Evolutionary conservation across 2,113 vertebrate genomes (phyloP).

Genomic region (Salvelinus namaycush): DNA sequence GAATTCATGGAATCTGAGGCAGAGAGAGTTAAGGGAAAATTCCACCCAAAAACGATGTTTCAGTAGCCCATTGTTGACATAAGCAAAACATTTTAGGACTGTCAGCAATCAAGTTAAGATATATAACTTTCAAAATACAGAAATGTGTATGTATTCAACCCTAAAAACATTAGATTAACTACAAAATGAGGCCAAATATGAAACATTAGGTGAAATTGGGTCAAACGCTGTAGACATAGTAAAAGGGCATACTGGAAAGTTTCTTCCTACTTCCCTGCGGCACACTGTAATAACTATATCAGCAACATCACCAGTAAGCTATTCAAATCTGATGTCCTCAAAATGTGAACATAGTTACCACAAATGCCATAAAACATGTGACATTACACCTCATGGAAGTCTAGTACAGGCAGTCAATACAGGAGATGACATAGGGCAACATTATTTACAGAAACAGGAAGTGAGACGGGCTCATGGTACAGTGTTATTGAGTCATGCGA

Average conservation of each 20-base stretch:
- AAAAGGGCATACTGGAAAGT: too few relatives aligned
- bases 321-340: background rate
- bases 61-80: too few relatives aligned
- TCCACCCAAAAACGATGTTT: too few relatives aligned
- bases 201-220: too few relatives aligned
- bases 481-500: background rate
- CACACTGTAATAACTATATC: background rate
- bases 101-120: too few relatives aligned
- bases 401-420: too few relatives aligned
- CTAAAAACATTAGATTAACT: rapidly evolving
- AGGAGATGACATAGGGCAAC: background rate
- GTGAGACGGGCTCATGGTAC: background rate
- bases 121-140: too few relatives aligned
- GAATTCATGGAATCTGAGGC: conserved; percentile 92
- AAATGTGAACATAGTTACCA: too few relatives aligned
- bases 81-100: too few relatives aligned
- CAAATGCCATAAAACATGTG: background rate
- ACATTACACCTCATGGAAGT: background rate
- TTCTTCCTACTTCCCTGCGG: background rate
- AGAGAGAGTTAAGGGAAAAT: conserved; percentile 71
- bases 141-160: background rate
- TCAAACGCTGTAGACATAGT: too few relatives aligned
- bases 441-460: conserved; percentile 1
- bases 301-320: background rate
- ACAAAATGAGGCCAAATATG: background rate